A percentile compares a stretch with the other conserved stretches of the same genome.
These are phyloP conservation scores for Meleagris gallopavo DNA, from an alignment of 2,113 vertebrate species.

Conservation along the genomic window DNA sequence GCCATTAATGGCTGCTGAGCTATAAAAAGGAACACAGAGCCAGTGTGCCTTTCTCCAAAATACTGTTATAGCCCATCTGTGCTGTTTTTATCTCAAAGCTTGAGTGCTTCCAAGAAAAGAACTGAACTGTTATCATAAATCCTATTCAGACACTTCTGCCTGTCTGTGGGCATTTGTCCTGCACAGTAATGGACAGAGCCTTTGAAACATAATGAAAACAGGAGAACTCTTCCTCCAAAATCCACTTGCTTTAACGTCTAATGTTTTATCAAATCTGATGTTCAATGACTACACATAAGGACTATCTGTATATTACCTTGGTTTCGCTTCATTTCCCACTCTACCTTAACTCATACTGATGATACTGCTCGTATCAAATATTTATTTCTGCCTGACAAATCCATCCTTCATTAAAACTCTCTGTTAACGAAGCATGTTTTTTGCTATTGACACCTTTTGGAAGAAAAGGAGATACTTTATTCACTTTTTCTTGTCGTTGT, in stretches of 20 bases:
- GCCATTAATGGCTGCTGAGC: neutral
- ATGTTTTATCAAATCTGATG: neutral
- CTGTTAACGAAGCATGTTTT: neutral
- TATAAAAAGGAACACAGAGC: constrained; percentile 47
- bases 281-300: neutral
- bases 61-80: neutral
- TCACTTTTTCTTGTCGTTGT: neutral
- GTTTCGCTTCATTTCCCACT: neutral
- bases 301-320: neutral
- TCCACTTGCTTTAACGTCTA: neutral
- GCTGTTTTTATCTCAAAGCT: constrained; percentile 31
- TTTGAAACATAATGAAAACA: neutral
- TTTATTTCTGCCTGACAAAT: neutral
- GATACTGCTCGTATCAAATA: neutral
- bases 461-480: neutral
- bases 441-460: neutral
- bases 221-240: neutral
- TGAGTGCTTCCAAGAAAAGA: constrained; percentile 62
- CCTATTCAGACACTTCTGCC: constrained; percentile 3
- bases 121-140: constrained; percentile 24
- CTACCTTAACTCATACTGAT: neutral
- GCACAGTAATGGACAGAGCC: neutral
- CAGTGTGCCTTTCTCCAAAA: neutral
- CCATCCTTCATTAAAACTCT: neutral
- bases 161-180: neutral